phyloP scores from a whole-genome alignment of 1,140 invertebrate species.

The Drosophila micromelanica region DNA sequence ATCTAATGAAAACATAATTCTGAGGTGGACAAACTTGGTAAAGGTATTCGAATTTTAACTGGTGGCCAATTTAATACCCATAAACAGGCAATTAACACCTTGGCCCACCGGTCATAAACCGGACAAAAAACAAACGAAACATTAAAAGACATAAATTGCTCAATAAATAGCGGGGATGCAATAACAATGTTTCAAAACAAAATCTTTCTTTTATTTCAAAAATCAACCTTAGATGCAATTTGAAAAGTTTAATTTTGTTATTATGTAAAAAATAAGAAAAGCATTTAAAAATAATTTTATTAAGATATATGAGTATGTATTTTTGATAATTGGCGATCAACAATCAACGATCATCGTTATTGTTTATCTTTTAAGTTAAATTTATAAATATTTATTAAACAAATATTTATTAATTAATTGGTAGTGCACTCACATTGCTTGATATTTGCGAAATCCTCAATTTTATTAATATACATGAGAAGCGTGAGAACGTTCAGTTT shows the following conservation, averaged over 20 bases:
- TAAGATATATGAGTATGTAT: too few species aligned
- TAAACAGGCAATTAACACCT: slow-evolving; percentile 71
- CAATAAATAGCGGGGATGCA: slow-evolving; percentile 17
- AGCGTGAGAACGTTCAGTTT: slow-evolving; percentile 37
- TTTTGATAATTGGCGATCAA: too few species aligned
- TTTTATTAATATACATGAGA: not conserved
- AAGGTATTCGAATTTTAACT: slow-evolving; percentile 58
- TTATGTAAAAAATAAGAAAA: too few species aligned
- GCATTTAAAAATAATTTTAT: too few species aligned
- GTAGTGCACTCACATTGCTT: too few species aligned
- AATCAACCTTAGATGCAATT: too few species aligned
- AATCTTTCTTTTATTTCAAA: not conserved
- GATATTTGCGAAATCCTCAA: too few species aligned
- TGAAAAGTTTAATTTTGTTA: too few species aligned
- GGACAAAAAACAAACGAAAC: slow-evolving; percentile 36
- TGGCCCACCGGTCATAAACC: slow-evolving; percentile 67
- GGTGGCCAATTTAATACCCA: slow-evolving; percentile 78
- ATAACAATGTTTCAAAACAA: slow-evolving; percentile 9
- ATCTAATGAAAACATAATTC: slow-evolving; percentile 65
- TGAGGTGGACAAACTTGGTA: slow-evolving; percentile 34
- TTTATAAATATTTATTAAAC: too few species aligned
- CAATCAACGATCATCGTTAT: too few species aligned
- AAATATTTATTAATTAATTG: too few species aligned
- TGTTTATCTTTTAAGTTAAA: too few species aligned
- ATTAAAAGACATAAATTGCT: slow-evolving; percentile 14